Evolutionary conservation across 2,113 vertebrate genomes (phyloP).

Genomic region (Actenoides lindsayi): DNA sequence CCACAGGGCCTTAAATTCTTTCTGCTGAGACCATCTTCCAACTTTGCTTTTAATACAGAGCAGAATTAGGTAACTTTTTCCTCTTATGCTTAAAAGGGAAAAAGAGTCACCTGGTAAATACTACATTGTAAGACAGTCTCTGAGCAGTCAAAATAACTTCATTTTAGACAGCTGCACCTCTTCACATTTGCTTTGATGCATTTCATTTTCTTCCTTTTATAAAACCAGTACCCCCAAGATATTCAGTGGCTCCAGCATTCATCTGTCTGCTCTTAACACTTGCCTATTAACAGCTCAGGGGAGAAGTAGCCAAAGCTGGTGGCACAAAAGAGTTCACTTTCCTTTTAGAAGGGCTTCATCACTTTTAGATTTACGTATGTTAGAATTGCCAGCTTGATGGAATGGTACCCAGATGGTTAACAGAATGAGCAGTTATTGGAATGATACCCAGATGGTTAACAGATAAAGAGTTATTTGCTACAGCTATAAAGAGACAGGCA

Average conservation of each 20-base stretch:
- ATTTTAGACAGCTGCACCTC: background rate
- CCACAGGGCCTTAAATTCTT: background rate
- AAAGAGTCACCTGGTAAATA: background rate
- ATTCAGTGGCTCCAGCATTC: background rate
- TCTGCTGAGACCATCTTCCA: slow-evolving; percentile 9
- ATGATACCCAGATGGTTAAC: background rate
- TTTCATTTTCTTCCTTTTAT: background rate
- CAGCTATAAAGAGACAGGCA: background rate
- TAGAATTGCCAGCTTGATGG: background rate
- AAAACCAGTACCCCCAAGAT: background rate
- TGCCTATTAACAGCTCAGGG: background rate
- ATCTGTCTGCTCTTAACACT: background rate
- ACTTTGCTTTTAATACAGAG: background rate
- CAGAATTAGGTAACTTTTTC: slow-evolving; percentile 20
- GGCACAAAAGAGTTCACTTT: background rate
- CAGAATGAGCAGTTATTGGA: background rate
- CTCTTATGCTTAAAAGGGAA: background rate
- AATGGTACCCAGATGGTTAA: background rate
- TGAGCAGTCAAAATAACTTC: background rate
- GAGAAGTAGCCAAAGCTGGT: background rate
- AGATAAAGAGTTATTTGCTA: background rate
- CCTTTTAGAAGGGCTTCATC: background rate
- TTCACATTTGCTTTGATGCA: background rate
- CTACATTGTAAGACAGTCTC: background rate
- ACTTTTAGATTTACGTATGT: background rate